phyloP scores from a whole-genome alignment of 2,113 vertebrate genomes.

The Bungarus multicinctus region DNA sequence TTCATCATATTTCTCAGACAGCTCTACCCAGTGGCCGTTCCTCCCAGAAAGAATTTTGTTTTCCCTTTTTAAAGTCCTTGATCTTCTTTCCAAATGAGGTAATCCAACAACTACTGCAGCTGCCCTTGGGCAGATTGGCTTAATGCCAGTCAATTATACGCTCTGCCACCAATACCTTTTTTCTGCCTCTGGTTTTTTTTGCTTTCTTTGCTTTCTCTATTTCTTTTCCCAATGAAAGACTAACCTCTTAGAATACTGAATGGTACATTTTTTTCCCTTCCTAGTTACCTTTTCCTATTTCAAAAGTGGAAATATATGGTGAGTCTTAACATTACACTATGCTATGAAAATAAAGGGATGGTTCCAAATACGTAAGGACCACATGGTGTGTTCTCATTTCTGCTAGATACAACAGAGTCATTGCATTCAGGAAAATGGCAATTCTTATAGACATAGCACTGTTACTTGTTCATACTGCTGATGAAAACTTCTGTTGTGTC shows the following conservation, averaged over 20 bases:
- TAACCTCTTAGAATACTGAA: background rate
- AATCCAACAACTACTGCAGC: slow-evolving; percentile 13
- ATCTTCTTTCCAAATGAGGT: slow-evolving; percentile 35
- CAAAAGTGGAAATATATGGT: background rate
- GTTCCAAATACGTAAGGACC: background rate
- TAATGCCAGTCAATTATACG: slow-evolving; percentile 14
- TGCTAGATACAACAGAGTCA: background rate
- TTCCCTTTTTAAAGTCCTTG: slow-evolving; percentile 21
- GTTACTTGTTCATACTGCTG: background rate
- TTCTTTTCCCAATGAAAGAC: background rate
- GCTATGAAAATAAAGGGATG: background rate
- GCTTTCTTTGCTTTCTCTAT: background rate
- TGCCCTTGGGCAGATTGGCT: slow-evolving; percentile 13
- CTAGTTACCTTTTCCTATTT: background rate
- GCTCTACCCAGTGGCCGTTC: slow-evolving; percentile 5
- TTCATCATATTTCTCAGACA: background rate
- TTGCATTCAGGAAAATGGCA: background rate
- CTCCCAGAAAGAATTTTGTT: slow-evolving; percentile 22
- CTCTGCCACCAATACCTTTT: background rate
- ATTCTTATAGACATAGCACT: background rate
- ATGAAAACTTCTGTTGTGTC: background rate
- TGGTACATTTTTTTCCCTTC: background rate
- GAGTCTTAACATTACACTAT: background rate
- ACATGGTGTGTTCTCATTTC: background rate
- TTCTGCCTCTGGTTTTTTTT: slow-evolving; percentile 6